Evolutionary conservation across 2,888 invertebrate species (phyloP), one percentile per base, ranked within the genome.

Genomic region (Rapana venosa): DNA sequence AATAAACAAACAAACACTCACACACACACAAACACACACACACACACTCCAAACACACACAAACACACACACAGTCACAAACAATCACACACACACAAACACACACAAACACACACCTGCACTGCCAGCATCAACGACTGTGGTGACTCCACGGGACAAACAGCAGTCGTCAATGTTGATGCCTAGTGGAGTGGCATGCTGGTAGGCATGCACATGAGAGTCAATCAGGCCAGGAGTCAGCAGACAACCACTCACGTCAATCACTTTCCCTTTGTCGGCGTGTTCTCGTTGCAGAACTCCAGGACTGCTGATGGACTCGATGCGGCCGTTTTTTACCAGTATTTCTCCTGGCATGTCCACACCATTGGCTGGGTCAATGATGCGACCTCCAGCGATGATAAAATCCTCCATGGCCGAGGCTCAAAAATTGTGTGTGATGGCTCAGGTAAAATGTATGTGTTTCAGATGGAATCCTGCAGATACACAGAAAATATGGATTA

Each of bases 211-310:
- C 26, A 95, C 93, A 90, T 95, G 95, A n/a, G 93, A 93, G 91
- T 95, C 95, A 83, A 95, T 93, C 32, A 95, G 91, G 32, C 95
- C 95, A n/a, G 95, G 94, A 56, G 94, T 94, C 79, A 95, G 94
- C 36, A 95, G 86, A 88, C 93, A 95, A 86, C 93, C 94, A 56
- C 91, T 81, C 13, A 95, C 95, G 88, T 95, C 93, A 84, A 94
- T 20, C 26, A 70, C 84, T 32, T 26, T 30, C 36, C 36, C 36
- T 26, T 26, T 36, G 8, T 30, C 74, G 22, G 36, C 89, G 30
- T 85, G 74, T 26, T 35, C 84, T n/a, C 22, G 13, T n/a, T 17
- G 26, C 36, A 58, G 15, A n/a, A 30, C 89, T 36, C 77, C 89
- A 61, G 32, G 26, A 47, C 87, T 83, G 26, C 86, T 88, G 6